These are phyloP conservation scores for Pitangus sulphuratus DNA, from an alignment of 2,797 vertebrate species.

Conservation along the genomic window DNA sequence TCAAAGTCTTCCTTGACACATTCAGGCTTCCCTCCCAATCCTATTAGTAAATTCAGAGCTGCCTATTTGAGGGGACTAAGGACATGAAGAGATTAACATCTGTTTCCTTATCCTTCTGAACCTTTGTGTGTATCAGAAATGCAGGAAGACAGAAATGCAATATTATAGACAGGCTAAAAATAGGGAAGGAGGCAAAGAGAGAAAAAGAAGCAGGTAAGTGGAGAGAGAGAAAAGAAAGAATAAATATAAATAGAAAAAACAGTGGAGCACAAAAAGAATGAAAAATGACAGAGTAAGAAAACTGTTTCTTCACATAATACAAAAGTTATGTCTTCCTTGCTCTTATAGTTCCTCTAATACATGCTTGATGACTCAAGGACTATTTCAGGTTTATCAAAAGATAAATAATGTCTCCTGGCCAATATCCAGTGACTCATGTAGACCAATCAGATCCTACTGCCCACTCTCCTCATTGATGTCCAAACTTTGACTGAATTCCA, in stretches of 20 bases:
- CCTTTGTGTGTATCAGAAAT: neutral
- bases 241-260: neutral
- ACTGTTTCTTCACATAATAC: neutral
- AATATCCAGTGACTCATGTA: neutral
- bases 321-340: neutral
- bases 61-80: constrained; percentile 26
- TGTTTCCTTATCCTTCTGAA: neutral
- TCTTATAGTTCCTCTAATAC: neutral
- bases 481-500: neutral
- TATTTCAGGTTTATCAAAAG: neutral
- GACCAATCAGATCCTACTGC: neutral
- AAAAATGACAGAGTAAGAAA: neutral
- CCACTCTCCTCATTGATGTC: neutral
- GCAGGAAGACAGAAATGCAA: neutral
- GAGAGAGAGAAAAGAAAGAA: neutral
- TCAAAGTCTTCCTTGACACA: neutral
- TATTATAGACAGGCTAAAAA: neutral
- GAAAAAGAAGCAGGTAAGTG: neutral
- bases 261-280: neutral
- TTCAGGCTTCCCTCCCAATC: constrained; percentile 48
- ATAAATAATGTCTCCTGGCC: neutral
- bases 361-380: neutral
- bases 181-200: neutral
- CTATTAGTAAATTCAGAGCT: constrained; percentile 61
- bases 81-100: constrained; percentile 35